phyloP scores from a whole-genome alignment of 2,113 vertebrate genomes.

The Kryptolebias marmoratus region DNA sequence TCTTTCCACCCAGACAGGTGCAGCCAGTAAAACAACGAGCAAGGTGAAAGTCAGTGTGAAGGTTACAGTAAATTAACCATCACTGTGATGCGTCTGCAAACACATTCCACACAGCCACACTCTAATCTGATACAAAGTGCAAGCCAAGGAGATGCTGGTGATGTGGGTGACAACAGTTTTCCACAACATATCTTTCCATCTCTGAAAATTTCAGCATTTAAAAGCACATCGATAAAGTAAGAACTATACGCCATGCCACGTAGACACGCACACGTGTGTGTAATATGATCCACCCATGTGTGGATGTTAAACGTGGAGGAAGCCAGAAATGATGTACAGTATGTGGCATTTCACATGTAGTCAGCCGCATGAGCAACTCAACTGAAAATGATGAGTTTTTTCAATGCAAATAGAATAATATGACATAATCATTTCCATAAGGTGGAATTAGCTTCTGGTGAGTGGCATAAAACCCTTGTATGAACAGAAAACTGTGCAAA shows the following conservation, averaged over 20 bases:
- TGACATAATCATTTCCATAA: no score
- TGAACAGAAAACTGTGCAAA: no score
- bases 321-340: neutral
- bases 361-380: no score
- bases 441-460: no score
- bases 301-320: neutral
- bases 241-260: neutral
- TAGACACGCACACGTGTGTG: neutral
- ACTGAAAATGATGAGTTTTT: no score
- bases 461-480: no score
- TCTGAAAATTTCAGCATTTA: neutral
- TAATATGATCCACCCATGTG: neutral
- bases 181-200: neutral
- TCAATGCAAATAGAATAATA: no score
- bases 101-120: neutral
- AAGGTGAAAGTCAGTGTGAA: conserved; percentile 2
- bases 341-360: neutral
- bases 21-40: neutral
- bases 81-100: neutral
- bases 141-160: neutral
- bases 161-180: neutral
- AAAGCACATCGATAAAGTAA: neutral
- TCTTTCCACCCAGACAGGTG: neutral
- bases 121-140: neutral
- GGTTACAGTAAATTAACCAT: neutral